Base-by-base conservation (phyloP, 2,113 vertebrate genomes). In the Galemys pyrenaicus region DNA sequence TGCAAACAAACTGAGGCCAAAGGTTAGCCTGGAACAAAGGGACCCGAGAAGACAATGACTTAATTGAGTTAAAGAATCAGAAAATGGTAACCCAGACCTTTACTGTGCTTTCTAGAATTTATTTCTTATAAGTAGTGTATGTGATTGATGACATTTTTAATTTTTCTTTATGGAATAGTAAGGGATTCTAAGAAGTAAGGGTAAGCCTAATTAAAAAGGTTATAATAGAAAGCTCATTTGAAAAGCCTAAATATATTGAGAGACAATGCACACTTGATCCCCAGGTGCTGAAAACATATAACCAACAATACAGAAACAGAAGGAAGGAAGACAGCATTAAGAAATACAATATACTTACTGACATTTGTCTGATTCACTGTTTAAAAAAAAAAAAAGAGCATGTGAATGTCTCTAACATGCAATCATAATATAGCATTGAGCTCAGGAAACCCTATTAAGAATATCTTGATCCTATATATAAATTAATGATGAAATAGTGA, bases 261-360 rank as follows among this genome's bases (percentile, higher is more conserved):
- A 85, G 26, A 89, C 94, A 85, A 84, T 51, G 39, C 89, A 62
- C 62, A 68, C 16, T 56, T 77, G 28, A 87, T 81, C 5, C n/a
- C 20, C 54, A 88, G 32, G 68, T 60, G 9, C 62, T 75, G 46
- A 75, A 87, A 94, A 83, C 1, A 46, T 49, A 37, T 44, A 84
- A 79, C 35, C 15, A 49, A 3, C 78, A 79, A 68, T 13, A 68
- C 6, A 35, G 78, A 60, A 70, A 79, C 17, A 80, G 58, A 87
- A 87, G 15, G 56, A 68, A 85, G n/a, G 19, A 67, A 32, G 24
- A 30, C 22, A 75, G 26, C 4, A 0, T 5, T 12, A 80, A 41
- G 46, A 58, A 92, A 16, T 3, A 32, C 30, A 60, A 8, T 30
- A 28, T 62, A 11, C 56, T 82, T 35, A 4, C 13, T 94, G 75